Evolutionary conservation across 2,113 vertebrate species (phyloP).

Genomic region (Brevimyrus niger): DNA sequence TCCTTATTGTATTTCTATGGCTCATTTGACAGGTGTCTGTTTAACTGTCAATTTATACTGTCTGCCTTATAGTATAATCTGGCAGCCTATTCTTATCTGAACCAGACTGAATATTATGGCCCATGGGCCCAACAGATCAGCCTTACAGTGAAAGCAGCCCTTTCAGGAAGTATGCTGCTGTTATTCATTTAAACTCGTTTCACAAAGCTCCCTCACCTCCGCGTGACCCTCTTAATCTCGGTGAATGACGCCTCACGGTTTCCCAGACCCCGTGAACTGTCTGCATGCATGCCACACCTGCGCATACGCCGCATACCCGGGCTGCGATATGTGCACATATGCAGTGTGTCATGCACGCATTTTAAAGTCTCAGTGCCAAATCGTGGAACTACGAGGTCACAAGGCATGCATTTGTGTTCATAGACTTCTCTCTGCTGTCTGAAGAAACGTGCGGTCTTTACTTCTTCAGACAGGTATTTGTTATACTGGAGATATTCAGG

Average conservation of each 20-base stretch:
- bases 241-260: not conserved
- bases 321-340: not conserved
- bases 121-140: not conserved
- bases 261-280: not conserved
- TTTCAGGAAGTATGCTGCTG: not conserved
- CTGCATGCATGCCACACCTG: not conserved
- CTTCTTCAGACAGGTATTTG: not conserved
- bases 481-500: not conserved
- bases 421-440: not conserved
- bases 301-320: not conserved
- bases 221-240: not conserved
- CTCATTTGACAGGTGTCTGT: not conserved
- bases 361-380: not conserved
- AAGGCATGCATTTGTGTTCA: not conserved
- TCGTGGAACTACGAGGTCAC: not conserved
- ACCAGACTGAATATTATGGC: not conserved
- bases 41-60: not conserved
- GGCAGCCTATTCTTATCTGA: not conserved
- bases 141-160: not conserved
- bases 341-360: not conserved
- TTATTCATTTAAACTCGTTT: not conserved
- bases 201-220: not conserved
- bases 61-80: not conserved
- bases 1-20: not conserved
- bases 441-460: not conserved